Base-by-base conservation (phyloP, 1,140 invertebrate species). In the Caenorhabditis latens region DNA sequence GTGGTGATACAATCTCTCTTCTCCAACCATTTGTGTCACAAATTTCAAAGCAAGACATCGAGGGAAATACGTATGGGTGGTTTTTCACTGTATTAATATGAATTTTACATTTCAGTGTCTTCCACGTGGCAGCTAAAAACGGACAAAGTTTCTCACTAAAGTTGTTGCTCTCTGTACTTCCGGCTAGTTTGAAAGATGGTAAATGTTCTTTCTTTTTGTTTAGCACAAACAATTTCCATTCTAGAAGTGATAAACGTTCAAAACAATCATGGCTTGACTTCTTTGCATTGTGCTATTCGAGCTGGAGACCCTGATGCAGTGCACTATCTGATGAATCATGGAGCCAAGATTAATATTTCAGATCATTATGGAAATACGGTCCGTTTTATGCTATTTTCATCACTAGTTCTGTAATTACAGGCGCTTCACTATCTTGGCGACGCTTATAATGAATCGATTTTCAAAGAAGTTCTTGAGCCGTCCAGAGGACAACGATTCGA, bases 371-470 rank as follows among this genome's bases (percentile, higher is more conserved):
- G 75, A 32, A 88, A 84, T 46, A 84, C 87, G 13, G 87, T 87
- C 32, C 32, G 32, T 32, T 32, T 32, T 32, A 32, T 32, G 32
- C 32, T 32, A 75, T 43, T 48, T 85, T 75, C 21, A 48, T 55
- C 1, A n/a, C n/a, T 5, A 63, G 7, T 42, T 43, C n/a, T 32
- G 6, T 21, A 13, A 13, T 43, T 58, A 16, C 50, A 87, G 86
- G 65, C 67, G 50, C 55, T 88, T n/a, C 87, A 88, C 53, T 88
- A 88, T 48, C 71, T 88, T 24, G 83, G 85, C 8, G 87, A 88
- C 24, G 83, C 87, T 42, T 84, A 88, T 84, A 88, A 88, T 71
- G 87, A 88, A 42, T 85, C 83, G 1, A 88, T 88, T 58, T 88
- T 79, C 84, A 88, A 88, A 61, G 87, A 88, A 43, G 48, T 88